phyloP scores from a whole-genome alignment of 1,140 invertebrate genomes.

The Colletes gigas region DNA sequence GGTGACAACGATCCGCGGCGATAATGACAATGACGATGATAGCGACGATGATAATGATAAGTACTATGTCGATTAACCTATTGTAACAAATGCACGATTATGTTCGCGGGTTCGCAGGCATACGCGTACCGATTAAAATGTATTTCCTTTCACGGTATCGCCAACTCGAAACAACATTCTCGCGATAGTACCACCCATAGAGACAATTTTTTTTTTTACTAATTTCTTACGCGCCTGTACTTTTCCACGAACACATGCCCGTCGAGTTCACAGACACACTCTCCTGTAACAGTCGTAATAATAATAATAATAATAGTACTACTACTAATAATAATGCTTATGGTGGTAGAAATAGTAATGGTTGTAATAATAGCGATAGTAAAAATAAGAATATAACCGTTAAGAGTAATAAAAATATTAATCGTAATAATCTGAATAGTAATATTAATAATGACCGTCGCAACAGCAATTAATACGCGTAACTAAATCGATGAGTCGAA shows the following conservation, averaged over 20 bases:
- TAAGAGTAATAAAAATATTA: slow-evolving; percentile 20
- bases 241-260: slow-evolving; percentile 18
- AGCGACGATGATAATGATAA: slow-evolving; percentile 34
- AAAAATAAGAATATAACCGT: slow-evolving; percentile 24
- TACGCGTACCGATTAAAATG: neutral
- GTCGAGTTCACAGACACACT: slow-evolving; percentile 21
- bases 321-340: slow-evolving; percentile 11
- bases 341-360: slow-evolving; percentile 13
- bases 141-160: too few relatives aligned
- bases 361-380: slow-evolving; percentile 14
- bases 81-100: slow-evolving; percentile 39
- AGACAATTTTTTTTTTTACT: slow-evolving; percentile 11
- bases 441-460: slow-evolving; percentile 36
- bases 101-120: slow-evolving; percentile 21
- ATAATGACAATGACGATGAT: slow-evolving; percentile 41
- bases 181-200: slow-evolving; percentile 6
- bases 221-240: slow-evolving; percentile 10
- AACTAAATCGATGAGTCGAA: slow-evolving; percentile 55
- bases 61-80: slow-evolving; percentile 43
- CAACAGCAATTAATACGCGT: slow-evolving; percentile 49
- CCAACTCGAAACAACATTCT: too few relatives aligned
- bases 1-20: neutral
- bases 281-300: slow-evolving; percentile 21
- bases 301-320: slow-evolving; percentile 15
- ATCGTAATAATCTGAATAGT: slow-evolving; percentile 28